phyloP scores from a whole-genome alignment of 2,113 vertebrate species.

The crab-eating macaque (Macaca fascicularis) region DNA sequence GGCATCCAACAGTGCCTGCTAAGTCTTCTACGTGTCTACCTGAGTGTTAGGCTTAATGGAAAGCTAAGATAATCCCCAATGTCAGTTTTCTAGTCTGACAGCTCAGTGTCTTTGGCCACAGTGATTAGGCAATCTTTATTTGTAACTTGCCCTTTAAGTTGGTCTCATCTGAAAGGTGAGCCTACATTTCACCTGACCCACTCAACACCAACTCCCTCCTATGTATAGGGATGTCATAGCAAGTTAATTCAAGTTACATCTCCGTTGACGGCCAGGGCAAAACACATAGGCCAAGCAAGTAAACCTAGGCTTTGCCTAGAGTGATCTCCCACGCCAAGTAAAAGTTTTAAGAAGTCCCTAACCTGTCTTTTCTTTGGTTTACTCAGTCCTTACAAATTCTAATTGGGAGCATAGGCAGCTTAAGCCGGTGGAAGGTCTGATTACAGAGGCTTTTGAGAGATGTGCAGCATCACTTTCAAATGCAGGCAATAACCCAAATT shows the following conservation, averaged over 20 bases:
- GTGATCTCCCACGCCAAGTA: background rate
- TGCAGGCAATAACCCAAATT: background rate
- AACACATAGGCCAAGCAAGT: background rate
- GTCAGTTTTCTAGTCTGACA: background rate
- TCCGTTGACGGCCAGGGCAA: background rate
- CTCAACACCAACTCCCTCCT: background rate
- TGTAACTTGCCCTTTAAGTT: background rate
- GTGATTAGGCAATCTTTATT: background rate
- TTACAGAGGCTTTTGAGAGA: constrained; percentile 34
- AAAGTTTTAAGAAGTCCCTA: background rate
- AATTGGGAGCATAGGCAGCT: background rate
- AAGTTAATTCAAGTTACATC: background rate
- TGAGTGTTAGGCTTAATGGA: background rate
- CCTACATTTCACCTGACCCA: background rate
- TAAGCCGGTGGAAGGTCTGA: background rate
- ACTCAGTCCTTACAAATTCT: constrained; percentile 36
- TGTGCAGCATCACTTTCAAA: constrained; percentile 32
- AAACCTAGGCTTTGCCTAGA: background rate
- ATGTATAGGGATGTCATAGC: background rate
- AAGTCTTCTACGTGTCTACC: background rate
- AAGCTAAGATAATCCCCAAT: background rate
- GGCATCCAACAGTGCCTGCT: background rate
- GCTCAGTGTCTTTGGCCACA: background rate
- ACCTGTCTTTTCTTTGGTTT: background rate
- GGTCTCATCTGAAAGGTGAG: background rate